Evolutionary conservation across 2,113 vertebrate genomes (phyloP).

Genomic region (Hyla sarda): DNA sequence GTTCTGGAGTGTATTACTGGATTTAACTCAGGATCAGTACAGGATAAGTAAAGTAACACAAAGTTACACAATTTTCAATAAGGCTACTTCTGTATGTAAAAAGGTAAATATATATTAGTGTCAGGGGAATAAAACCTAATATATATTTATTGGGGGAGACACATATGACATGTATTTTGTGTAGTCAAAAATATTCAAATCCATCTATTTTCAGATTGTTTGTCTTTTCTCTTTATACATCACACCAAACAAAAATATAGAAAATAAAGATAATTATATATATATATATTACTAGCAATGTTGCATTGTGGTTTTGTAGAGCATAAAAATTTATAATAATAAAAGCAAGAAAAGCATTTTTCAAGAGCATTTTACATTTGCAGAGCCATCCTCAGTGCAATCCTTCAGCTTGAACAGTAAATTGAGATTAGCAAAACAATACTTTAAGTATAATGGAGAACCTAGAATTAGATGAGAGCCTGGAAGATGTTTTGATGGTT

Average conservation of each 20-base stretch:
- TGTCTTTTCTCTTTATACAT: slow-evolving; percentile 20
- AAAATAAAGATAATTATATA: slow-evolving; percentile 22
- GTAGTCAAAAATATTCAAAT: slow-evolving; percentile 17
- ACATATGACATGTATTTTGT: slow-evolving; percentile 15
- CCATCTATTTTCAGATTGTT: slow-evolving; percentile 31
- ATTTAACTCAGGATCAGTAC: too few relatives aligned
- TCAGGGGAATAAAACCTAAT: neutral
- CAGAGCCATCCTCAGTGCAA: too few relatives aligned
- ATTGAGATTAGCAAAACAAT: too few relatives aligned
- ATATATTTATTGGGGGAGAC: slow-evolving; percentile 6
- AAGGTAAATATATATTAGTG: neutral
- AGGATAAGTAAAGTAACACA: too few relatives aligned
- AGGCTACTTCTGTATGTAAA: too few relatives aligned
- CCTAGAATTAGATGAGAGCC: too few relatives aligned
- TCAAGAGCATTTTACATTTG: too few relatives aligned
- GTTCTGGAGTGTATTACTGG: too few relatives aligned
- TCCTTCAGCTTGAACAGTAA: too few relatives aligned
- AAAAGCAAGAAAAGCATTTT: neutral
- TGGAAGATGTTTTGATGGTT: too few relatives aligned
- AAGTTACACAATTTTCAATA: too few relatives aligned
- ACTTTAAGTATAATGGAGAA: too few relatives aligned
- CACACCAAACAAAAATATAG: neutral
- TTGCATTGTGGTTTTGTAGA: neutral
- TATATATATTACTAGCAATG: neutral
- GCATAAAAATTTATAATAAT: neutral